phyloP scores from a whole-genome alignment of 2,797 vertebrate species.

The Gadopsis marmoratus region DNA sequence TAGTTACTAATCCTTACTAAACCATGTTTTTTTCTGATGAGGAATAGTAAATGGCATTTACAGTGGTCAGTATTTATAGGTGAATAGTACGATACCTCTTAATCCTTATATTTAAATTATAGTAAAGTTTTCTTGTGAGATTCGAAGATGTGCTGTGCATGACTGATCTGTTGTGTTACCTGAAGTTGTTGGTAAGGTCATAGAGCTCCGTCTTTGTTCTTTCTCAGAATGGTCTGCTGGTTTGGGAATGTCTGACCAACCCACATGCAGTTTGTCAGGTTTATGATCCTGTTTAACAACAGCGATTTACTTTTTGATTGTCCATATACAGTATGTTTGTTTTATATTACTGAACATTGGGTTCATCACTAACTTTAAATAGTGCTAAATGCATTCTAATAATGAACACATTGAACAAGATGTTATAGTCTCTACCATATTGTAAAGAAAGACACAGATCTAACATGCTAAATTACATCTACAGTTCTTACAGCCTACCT shows the following conservation, averaged over 20 bases:
- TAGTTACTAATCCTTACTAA: conserved; percentile 8
- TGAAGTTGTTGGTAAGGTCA: neutral
- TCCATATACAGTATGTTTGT: neutral
- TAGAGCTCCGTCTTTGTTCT: neutral
- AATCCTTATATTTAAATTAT: conserved; percentile 1
- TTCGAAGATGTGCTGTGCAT: neutral
- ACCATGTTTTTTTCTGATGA: neutral
- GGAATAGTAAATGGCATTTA: conserved; percentile 14
- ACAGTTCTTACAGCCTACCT: conserved; percentile 7
- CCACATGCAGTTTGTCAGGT: neutral
- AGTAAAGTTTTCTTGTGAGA: neutral
- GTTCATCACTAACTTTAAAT: neutral
- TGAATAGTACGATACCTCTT: neutral
- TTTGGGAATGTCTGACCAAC: neutral
- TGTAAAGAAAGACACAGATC: neutral
- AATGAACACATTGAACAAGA: neutral
- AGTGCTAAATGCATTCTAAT: neutral
- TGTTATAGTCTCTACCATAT: neutral
- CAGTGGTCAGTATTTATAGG: neutral
- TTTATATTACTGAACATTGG: neutral
- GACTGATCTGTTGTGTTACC: neutral
- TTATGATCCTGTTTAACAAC: neutral
- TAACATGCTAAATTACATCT: conserved; percentile 11
- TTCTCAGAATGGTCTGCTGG: neutral
- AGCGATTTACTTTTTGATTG: neutral